Conservation (phyloP, 2,888 invertebrate species). For the Agrypnus murinus region DNA sequence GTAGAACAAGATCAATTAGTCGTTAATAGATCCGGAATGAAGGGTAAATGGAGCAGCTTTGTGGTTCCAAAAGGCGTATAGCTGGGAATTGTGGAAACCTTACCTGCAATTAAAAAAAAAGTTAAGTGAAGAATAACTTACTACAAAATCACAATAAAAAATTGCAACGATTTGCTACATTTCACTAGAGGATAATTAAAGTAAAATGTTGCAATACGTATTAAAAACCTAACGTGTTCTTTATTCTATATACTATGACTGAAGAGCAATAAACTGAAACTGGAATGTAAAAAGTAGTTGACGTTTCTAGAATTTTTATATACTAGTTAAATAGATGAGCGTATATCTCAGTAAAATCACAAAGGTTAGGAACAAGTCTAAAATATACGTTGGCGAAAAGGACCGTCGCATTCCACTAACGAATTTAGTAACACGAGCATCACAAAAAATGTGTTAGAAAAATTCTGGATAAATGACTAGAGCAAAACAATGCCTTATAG, state of each 20-base stretch:
- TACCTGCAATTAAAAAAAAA: conserved; percentile 54
- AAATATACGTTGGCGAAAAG: conserved; percentile 32
- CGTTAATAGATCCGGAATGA: conserved; percentile 42
- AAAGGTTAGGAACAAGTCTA: conserved; percentile 38
- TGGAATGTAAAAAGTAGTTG: conserved; percentile 35
- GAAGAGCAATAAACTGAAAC: conserved; percentile 34
- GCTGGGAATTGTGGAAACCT: conserved; percentile 49
- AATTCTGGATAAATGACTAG: conserved; percentile 1
- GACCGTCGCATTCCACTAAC: conserved; percentile 46
- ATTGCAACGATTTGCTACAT: conserved; percentile 39
- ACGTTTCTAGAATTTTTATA: conserved; percentile 33
- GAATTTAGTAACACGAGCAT: conserved; percentile 42
- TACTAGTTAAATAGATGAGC: conserved; percentile 18
- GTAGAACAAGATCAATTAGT: conserved; percentile 55
- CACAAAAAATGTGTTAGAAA: conserved; percentile 26
- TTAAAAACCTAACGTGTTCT: conserved; percentile 19
- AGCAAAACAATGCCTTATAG: not conserved
- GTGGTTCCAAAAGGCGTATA: conserved; percentile 31
- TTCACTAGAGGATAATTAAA: conserved; percentile 50
- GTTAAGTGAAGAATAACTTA: conserved; percentile 32
- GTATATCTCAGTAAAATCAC: conserved; percentile 29
- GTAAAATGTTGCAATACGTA: conserved; percentile 34
- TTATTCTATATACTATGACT: conserved; percentile 8
- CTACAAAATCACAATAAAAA: conserved; percentile 32
- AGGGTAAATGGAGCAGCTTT: conserved; percentile 24